Evolutionary conservation across 2,797 vertebrate species (phyloP).

Genomic region (Chaenodraco wilsoni): DNA sequence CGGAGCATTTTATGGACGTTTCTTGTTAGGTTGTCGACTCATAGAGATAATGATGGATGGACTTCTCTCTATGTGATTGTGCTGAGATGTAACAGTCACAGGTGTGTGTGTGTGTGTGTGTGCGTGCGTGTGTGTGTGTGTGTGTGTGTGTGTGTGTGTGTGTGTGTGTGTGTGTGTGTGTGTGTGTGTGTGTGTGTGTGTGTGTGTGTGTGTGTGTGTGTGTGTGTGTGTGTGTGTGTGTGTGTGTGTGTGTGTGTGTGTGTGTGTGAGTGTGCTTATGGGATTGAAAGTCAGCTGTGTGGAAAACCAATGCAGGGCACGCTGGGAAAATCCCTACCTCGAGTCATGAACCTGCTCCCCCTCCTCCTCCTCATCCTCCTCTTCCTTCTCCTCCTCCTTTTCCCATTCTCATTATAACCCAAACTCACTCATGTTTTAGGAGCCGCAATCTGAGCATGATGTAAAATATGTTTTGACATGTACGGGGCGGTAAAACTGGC

Average conservation of each 20-base stretch:
- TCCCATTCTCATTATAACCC: constrained; percentile 40
- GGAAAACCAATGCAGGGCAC: constrained; percentile 27
- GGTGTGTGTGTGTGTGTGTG: constrained; percentile 51
- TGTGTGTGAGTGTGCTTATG: constrained; percentile 11
- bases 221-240: constrained; percentile 7
- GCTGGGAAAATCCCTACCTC: constrained; percentile 78
- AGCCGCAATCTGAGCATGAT: constrained; percentile 27
- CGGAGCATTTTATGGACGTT: constrained; percentile 38
- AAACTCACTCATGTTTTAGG: constrained; percentile 31
- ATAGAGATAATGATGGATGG: constrained; percentile 39
- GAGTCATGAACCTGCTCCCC: constrained; percentile 55
- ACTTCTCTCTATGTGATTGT: constrained; percentile 31
- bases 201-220: constrained; percentile 7
- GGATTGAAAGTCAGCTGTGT: constrained; percentile 1
- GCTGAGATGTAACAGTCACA: constrained; percentile 46
- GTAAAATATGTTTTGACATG: constrained; percentile 37
- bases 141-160: constrained; percentile 6
- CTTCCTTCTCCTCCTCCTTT: constrained; percentile 21
- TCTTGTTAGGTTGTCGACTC: constrained; percentile 39
- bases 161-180: constrained; percentile 14
- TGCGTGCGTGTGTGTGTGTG: constrained; percentile 7
- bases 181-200: constrained; percentile 3
- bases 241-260: constrained; percentile 9
- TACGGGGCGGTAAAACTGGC: constrained; percentile 18
- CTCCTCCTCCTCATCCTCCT: constrained; percentile 15